These are phyloP conservation scores for Eristalis arbustorum DNA, from an alignment of 2,888 invertebrate species.

Conservation along the genomic window DNA sequence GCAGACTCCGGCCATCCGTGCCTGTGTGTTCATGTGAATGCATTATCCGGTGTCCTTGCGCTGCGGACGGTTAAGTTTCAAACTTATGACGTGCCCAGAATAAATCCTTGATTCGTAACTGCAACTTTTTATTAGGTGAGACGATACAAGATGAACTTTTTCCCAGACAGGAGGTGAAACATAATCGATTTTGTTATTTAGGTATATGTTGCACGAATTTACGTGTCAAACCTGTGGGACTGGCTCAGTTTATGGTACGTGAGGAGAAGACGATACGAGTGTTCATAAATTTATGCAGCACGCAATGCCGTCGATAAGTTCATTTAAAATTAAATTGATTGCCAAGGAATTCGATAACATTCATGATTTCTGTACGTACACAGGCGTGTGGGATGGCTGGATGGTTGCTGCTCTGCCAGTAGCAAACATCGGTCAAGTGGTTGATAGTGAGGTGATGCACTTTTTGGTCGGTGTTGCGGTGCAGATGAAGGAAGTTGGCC, in stretches of 20 bases:
- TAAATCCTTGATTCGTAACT: neutral
- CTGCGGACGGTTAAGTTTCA: slow-evolving; percentile 15
- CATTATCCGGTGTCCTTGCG: slow-evolving; percentile 15
- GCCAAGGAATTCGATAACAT: neutral
- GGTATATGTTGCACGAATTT: neutral
- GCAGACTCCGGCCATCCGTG: slow-evolving; percentile 9
- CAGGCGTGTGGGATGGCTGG: neutral
- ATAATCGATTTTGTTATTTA: neutral
- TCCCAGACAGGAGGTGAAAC: neutral
- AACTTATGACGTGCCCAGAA: neutral
- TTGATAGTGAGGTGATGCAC: neutral
- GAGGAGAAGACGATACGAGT: neutral
- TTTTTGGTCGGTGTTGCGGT: too few relatives aligned
- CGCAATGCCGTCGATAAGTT: neutral
- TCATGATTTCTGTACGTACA: neutral
- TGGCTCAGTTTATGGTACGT: neutral
- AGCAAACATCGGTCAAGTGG: neutral
- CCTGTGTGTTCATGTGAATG: neutral
- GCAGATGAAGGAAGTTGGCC: too few relatives aligned
- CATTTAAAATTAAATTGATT: neutral
- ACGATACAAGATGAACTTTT: neutral
- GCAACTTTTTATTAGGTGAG: neutral
- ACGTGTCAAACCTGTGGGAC: neutral
- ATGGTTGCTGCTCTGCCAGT: neutral
- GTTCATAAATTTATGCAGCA: neutral